Evolutionary conservation across 2,888 invertebrate species (phyloP).

Genomic region (Caenorhabditis sp.): DNA sequence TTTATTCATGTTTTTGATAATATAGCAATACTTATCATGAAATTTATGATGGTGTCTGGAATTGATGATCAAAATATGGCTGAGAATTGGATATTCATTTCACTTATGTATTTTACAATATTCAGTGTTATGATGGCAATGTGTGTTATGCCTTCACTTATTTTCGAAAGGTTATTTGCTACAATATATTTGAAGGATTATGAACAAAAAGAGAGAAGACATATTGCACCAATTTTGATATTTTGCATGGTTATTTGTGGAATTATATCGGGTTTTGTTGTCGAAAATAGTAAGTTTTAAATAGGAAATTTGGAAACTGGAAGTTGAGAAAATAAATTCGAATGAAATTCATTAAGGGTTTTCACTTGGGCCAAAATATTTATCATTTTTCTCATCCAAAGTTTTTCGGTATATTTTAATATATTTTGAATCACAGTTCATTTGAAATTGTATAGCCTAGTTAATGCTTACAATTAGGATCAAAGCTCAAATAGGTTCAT

Average conservation of each 20-base stretch:
- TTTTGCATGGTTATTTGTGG: neutral
- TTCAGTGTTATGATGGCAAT: neutral
- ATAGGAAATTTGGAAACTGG: neutral
- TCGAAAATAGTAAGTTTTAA: neutral
- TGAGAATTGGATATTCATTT: neutral
- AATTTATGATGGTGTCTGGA: conserved; percentile 6
- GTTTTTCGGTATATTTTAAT: too few relatives aligned
- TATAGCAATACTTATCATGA: conserved; percentile 11
- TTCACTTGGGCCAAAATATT: too few relatives aligned
- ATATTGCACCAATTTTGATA: conserved; percentile 11
- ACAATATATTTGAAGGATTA: conserved; percentile 5
- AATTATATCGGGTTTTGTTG: neutral
- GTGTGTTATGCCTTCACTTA: neutral
- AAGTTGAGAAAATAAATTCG: too few relatives aligned
- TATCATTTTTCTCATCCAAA: too few relatives aligned
- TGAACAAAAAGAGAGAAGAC: conserved; percentile 18
- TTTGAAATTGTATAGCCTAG: too few relatives aligned
- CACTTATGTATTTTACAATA: neutral
- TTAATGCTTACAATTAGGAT: too few relatives aligned
- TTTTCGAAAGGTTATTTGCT: conserved; percentile 16
- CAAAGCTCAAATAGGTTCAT: too few relatives aligned
- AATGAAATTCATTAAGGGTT: too few relatives aligned
- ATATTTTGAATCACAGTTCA: too few relatives aligned
- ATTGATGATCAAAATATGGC: conserved; percentile 2
- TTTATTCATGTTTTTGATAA: conserved; percentile 22